Conservation (phyloP, 2,888 invertebrate genomes). For the Rhorus exstirpatorius region DNA sequence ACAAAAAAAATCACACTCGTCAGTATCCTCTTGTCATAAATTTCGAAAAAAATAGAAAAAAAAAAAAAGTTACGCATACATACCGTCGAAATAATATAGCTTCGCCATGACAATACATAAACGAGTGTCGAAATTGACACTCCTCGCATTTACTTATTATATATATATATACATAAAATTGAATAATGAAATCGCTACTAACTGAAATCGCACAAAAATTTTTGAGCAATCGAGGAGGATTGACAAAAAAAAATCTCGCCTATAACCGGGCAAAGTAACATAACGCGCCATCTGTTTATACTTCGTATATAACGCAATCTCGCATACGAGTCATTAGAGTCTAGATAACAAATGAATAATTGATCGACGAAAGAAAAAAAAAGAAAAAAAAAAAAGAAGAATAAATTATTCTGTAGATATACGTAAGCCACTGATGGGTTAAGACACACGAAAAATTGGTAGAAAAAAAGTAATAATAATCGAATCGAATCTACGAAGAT, state of each 20-base stretch:
- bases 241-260: slow-evolving; percentile 4
- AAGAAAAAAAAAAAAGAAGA: slow-evolving; percentile 11
- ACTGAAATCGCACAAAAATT: slow-evolving; percentile 63
- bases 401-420: slow-evolving; percentile 65
- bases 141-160: slow-evolving; percentile 66
- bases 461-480: slow-evolving; percentile 26
- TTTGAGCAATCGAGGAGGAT: slow-evolving; percentile 40
- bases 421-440: slow-evolving; percentile 55
- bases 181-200: slow-evolving; percentile 44
- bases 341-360: slow-evolving; percentile 66
- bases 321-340: slow-evolving; percentile 59
- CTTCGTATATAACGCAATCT: slow-evolving; percentile 44
- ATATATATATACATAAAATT: slow-evolving; percentile 55
- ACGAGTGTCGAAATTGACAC: slow-evolving; percentile 60
- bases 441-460: slow-evolving; percentile 31
- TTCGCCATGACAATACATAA: slow-evolving; percentile 70
- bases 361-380: slow-evolving; percentile 29
- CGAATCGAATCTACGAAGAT: slow-evolving; percentile 38
- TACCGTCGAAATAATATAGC: slow-evolving; percentile 59
- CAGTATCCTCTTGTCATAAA: slow-evolving; percentile 42
- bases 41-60: slow-evolving; percentile 5
- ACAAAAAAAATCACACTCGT: slow-evolving; percentile 8
- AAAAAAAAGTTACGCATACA: slow-evolving; percentile 41
- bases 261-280: slow-evolving; percentile 16
- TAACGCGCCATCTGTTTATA: slow-evolving; percentile 64